Evolutionary conservation across 1,140 invertebrate genomes (phyloP).

Genomic region (Bombus impatiens): DNA sequence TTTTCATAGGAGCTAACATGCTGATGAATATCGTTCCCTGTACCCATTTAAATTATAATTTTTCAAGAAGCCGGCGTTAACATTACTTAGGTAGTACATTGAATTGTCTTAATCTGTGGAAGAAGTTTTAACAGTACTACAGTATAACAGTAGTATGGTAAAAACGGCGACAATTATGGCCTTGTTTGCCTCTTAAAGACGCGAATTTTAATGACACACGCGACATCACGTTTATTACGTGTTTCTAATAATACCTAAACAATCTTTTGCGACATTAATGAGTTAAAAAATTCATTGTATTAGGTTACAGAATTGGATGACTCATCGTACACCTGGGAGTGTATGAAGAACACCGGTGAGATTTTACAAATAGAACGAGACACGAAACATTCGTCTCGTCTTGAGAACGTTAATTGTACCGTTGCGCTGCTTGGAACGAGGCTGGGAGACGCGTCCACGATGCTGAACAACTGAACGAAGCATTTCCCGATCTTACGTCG

Average conservation of each 20-base stretch:
- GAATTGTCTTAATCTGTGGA: not conserved
- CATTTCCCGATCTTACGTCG: not conserved
- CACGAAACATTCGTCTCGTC: not conserved
- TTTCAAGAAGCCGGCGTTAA: not conserved
- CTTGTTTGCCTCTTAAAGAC: not conserved
- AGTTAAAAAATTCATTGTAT: not conserved
- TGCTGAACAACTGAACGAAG: constrained; percentile 1
- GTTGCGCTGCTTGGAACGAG: constrained; percentile 38
- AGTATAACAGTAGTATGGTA: not conserved
- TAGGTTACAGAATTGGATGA: not conserved
- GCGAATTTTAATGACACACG: not conserved
- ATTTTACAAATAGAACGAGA: constrained; percentile 38
- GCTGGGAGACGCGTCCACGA: not conserved
- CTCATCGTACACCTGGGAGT: not conserved
- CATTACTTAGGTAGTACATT: too few relatives aligned
- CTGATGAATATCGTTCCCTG: not conserved
- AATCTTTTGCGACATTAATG: not conserved
- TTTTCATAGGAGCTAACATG: not conserved
- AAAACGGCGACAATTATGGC: not conserved
- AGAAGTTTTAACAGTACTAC: not conserved
- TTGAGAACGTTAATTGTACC: constrained; percentile 47
- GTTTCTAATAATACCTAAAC: too few relatives aligned
- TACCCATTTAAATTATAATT: constrained; percentile 1
- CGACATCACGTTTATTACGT: not conserved
- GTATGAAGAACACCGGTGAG: not conserved